These are phyloP conservation scores for Acrocephalus arundinaceus DNA, from an alignment of 2,113 vertebrate species.

Conservation along the genomic window DNA sequence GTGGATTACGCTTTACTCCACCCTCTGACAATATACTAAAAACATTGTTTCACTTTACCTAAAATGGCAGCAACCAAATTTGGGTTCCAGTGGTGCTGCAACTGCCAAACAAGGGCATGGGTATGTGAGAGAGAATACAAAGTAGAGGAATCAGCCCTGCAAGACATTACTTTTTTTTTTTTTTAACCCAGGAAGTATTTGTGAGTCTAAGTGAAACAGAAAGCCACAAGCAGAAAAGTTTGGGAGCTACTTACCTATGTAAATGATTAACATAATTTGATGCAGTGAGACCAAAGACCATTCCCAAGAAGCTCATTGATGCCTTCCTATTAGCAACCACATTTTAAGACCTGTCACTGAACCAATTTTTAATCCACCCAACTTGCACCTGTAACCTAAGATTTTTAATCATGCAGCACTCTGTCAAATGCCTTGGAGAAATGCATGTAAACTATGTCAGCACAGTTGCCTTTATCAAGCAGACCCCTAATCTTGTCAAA, in stretches of 20 bases:
- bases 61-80: not conserved
- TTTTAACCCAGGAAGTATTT: not conserved
- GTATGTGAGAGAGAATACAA: not conserved
- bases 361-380: not conserved
- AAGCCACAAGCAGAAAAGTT: not conserved
- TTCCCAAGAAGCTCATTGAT: not conserved
- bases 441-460: slow-evolving; percentile 29
- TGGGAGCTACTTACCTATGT: not conserved
- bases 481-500: slow-evolving; percentile 10
- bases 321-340: not conserved
- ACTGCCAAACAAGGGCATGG: not conserved
- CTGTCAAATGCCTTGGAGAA: slow-evolving; percentile 42
- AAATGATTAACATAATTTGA: not conserved
- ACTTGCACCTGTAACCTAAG: not conserved
- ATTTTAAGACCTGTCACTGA: not conserved
- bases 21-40: not conserved
- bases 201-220: not conserved
- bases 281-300: not conserved
- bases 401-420: slow-evolving; percentile 2
- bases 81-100: not conserved
- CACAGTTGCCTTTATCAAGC: slow-evolving; percentile 36
- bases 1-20: not conserved
- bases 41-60: not conserved
- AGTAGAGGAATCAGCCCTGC: not conserved
- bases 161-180: not conserved